A percentile compares a stretch with the other conserved stretches of the same genome.
phyloP scores from a whole-genome alignment of 2,113 vertebrate species.

The Sinocyclocheilus rhinocerous region DNA sequence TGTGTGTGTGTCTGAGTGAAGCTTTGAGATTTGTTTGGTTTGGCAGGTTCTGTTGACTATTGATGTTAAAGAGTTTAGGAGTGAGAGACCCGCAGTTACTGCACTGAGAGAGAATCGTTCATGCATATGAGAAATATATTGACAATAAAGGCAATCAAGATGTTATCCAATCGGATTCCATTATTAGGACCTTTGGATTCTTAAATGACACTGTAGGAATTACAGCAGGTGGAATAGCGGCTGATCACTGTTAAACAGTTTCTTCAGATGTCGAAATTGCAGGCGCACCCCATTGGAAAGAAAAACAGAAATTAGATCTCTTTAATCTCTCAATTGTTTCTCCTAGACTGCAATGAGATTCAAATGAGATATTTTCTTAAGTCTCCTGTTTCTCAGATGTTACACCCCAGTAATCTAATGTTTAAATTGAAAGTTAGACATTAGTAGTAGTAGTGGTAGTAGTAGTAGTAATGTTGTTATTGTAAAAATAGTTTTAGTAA shows the following conservation, averaged over 20 bases:
- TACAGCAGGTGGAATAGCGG: background rate
- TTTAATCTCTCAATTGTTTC: background rate
- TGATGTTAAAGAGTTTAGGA: constrained; percentile 6
- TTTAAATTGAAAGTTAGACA: background rate
- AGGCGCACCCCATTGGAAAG: background rate
- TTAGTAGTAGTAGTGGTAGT: background rate
- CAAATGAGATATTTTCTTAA: background rate
- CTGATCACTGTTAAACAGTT: background rate
- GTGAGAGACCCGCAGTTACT: background rate
- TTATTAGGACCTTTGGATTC: background rate
- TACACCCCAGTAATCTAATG: background rate
- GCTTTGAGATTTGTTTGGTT: constrained; percentile 62
- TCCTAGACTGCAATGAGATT: background rate
- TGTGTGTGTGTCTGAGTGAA: constrained; percentile 22
- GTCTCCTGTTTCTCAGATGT: background rate
- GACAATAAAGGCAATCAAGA: background rate
- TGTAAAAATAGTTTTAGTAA: no score
- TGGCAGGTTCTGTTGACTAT: constrained; percentile 57
- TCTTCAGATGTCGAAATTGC: background rate
- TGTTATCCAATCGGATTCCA: background rate
- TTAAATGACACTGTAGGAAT: background rate
- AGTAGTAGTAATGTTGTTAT: no score
- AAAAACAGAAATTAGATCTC: constrained; percentile 7
- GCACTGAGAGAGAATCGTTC: background rate
- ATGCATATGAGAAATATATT: background rate